Percentiles rank a stretch among this genome's conserved stretches.
Evolutionary conservation across 2,888 invertebrate species (phyloP).

Genomic region (Microplitis deprimator): DNA sequence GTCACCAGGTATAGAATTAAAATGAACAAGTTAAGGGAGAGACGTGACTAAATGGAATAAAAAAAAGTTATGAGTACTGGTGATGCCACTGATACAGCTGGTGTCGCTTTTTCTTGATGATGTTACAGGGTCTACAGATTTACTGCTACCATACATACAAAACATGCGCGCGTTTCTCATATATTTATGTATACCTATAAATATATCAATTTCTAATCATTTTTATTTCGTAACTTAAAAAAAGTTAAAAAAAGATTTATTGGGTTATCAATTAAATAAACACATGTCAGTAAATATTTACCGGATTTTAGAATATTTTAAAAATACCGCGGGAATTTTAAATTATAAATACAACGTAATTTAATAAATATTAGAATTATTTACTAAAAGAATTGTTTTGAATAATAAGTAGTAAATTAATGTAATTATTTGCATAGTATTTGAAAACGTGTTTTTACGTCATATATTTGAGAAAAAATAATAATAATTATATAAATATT

Average conservation of each 20-base stretch:
- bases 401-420: not conserved
- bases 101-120: not conserved
- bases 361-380: too few relatives aligned
- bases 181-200: not conserved
- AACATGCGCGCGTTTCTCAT: not conserved
- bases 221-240: not conserved
- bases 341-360: too few relatives aligned
- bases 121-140: not conserved
- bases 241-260: not conserved
- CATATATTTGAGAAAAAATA: not conserved
- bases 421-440: not conserved
- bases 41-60: not conserved
- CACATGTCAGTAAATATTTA: not conserved
- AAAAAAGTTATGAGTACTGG: not conserved
- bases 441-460: not conserved
- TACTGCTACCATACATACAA: not conserved
- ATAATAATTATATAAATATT: not conserved
- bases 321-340: not conserved
- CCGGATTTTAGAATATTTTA: not conserved
- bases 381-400: not conserved
- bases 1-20: not conserved
- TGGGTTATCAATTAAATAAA: not conserved
- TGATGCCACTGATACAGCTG: not conserved
- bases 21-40: not conserved
- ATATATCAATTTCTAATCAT: not conserved